These are phyloP conservation scores for Malachius bipustulatus DNA, from an alignment of 2,888 invertebrate species.

Conservation along the genomic window DNA sequence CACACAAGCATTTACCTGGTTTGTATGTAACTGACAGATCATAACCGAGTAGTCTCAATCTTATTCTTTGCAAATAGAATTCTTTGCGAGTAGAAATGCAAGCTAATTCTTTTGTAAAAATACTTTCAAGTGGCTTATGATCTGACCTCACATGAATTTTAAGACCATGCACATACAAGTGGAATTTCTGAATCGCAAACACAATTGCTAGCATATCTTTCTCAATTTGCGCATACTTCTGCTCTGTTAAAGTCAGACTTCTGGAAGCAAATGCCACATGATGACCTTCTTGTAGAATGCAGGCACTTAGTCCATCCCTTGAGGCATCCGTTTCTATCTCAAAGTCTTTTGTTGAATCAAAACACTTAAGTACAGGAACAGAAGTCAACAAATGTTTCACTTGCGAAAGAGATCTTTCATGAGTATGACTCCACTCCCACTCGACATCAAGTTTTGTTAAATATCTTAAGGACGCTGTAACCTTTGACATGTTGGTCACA, in stretches of 20 bases:
- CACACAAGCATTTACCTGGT: slow-evolving; percentile 5
- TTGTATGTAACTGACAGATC: slow-evolving; percentile 5
- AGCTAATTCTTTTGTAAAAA: too few species aligned
- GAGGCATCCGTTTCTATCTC: too few species aligned
- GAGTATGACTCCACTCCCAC: slow-evolving; percentile 10
- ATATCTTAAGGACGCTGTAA: slow-evolving; percentile 6
- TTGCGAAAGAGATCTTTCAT: slow-evolving; percentile 7
- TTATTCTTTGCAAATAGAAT: too few species aligned
- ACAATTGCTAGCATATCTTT: too few species aligned
- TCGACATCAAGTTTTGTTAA: slow-evolving; percentile 6
- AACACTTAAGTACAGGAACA: slow-evolving; percentile 11
- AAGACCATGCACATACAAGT: too few species aligned
- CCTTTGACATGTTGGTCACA: too few species aligned
- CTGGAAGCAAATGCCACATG: slow-evolving; percentile 22
- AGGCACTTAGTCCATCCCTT: slow-evolving; percentile 17
- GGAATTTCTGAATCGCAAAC: too few species aligned
- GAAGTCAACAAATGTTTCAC: slow-evolving; percentile 10
- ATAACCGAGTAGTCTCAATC: slow-evolving; percentile 5
- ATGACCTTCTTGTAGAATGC: slow-evolving; percentile 19
- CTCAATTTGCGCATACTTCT: too few species aligned
- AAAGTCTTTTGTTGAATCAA: slow-evolving; percentile 9
- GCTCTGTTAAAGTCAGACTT: too few species aligned
- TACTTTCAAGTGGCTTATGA: too few species aligned
- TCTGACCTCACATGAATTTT: too few species aligned
- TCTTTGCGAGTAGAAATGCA: too few species aligned